phyloP scores from a whole-genome alignment of 2,797 vertebrate genomes.

The Mastacembelus armatus region DNA sequence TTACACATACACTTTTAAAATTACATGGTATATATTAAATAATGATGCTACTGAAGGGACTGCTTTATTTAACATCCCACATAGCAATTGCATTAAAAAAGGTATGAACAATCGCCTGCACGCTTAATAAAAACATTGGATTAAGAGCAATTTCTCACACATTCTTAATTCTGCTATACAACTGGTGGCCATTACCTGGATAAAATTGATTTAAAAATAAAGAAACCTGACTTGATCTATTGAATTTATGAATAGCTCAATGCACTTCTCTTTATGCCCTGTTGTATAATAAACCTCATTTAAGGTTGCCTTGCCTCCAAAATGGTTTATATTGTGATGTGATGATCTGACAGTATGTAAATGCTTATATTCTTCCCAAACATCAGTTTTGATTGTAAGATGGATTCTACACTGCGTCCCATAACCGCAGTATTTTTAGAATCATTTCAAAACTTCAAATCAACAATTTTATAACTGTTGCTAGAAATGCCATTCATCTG shows the following conservation, averaged over 20 bases:
- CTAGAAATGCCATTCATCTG: constrained; percentile 17
- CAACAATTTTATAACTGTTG: neutral
- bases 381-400: constrained; percentile 8
- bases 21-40: neutral
- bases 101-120: too few species aligned
- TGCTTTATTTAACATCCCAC: too few species aligned
- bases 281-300: neutral
- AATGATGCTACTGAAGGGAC: neutral
- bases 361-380: neutral
- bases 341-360: constrained; percentile 6
- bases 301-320: neutral
- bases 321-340: constrained; percentile 3
- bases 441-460: constrained; percentile 14
- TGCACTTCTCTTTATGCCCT: neutral
- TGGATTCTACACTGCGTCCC: neutral
- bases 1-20: constrained; percentile 10
- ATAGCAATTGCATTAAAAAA: too few species aligned
- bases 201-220: too few species aligned
- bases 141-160: neutral
- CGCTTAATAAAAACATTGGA: too few species aligned
- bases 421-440: neutral
- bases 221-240: too few species aligned
- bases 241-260: neutral
- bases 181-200: too few species aligned
- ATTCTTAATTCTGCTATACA: neutral